These are phyloP conservation scores for Drosophila kanapiae DNA, from an alignment of 1,140 invertebrate genomes.

Conservation along the genomic window DNA sequence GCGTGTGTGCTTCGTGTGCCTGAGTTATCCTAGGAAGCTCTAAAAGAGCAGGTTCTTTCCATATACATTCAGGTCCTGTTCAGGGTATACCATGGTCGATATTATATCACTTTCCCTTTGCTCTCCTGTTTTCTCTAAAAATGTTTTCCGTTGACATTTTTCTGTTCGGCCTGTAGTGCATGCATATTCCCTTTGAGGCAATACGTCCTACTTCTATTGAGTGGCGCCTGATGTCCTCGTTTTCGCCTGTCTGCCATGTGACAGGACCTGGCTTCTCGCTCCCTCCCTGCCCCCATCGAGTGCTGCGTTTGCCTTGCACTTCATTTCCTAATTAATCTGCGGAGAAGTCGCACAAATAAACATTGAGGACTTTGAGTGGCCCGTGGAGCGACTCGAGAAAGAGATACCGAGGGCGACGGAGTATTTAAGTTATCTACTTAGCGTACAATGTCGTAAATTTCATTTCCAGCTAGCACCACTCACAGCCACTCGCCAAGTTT, in stretches of 20 bases:
- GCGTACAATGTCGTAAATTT: conserved; percentile 11
- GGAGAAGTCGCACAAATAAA: conserved; percentile 16
- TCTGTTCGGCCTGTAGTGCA: neutral
- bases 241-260: too few species aligned
- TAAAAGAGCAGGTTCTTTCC: too few species aligned
- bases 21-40: too few species aligned
- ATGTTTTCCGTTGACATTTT: conserved; percentile 5
- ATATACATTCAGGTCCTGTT: too few species aligned
- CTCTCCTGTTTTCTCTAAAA: neutral
- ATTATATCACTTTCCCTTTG: neutral
- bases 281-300: conserved; percentile 1
- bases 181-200: conserved; percentile 8
- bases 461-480: neutral
- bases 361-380: conserved; percentile 30
- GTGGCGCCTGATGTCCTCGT: conserved; percentile 5
- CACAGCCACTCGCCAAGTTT: neutral
- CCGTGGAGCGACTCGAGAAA: neutral
- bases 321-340: conserved; percentile 50
- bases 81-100: neutral
- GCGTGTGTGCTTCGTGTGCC: too few species aligned
- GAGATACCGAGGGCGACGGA: neutral
- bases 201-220: conserved; percentile 16
- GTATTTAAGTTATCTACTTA: conserved; percentile 37
- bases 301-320: conserved; percentile 36
- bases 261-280: conserved; percentile 1